Evolutionary conservation across 2,113 vertebrate genomes (phyloP).

Genomic region (Oncorhynchus mykiss): DNA sequence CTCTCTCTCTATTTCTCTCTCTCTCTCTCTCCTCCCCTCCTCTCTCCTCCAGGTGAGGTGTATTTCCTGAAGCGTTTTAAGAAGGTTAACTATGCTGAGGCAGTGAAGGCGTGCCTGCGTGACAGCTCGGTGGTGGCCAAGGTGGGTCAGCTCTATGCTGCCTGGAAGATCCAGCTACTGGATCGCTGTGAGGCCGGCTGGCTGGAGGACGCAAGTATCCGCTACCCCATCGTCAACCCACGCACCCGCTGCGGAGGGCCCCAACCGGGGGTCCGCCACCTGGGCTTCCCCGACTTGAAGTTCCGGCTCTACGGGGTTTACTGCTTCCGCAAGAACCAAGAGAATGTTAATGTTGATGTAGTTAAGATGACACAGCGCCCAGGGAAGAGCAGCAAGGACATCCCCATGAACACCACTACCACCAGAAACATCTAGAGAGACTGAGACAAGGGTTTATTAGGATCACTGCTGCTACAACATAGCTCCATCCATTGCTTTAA

Average conservation of each 20-base stretch:
- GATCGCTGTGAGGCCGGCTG: constrained; percentile 92
- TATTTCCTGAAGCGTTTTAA: constrained; percentile 91
- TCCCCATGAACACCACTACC: constrained; percentile 40
- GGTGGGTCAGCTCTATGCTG: constrained; percentile 91
- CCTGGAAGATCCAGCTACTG: constrained; percentile 92
- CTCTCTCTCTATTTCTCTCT: background rate
- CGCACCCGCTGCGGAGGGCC: constrained; percentile 86
- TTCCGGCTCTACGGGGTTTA: constrained; percentile 90
- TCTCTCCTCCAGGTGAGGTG: constrained; percentile 77
- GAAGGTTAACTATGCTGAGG: constrained; percentile 86
- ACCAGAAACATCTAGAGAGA: constrained; percentile 45
- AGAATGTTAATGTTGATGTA: background rate
- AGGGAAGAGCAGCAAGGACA: constrained; percentile 36
- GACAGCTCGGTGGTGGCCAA: constrained; percentile 82
- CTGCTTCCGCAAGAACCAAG: constrained; percentile 77
- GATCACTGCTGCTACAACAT: constrained; percentile 38
- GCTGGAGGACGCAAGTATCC: constrained; percentile 89
- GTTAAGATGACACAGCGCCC: background rate
- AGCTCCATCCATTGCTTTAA: constrained; percentile 56
- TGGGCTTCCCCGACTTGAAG: constrained; percentile 90
- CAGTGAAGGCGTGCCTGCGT: constrained; percentile 81
- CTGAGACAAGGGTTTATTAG: constrained; percentile 9
- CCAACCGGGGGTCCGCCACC: constrained; percentile 84
- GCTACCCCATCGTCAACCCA: constrained; percentile 94
- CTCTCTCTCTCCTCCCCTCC: background rate